Conservation (phyloP, 1,140 invertebrate species). For the Oppia nitens region DNA sequence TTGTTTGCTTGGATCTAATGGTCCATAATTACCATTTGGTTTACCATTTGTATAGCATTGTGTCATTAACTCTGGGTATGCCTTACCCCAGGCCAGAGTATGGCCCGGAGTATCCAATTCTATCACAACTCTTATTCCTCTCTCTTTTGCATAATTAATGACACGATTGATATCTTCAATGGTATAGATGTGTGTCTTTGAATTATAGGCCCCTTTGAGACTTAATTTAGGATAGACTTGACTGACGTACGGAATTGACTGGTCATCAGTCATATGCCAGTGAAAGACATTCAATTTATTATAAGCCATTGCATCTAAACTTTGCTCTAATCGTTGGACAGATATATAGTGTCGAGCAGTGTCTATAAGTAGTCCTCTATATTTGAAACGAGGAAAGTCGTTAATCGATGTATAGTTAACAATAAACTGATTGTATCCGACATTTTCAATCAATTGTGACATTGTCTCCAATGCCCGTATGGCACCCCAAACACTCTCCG, state of each 20-base stretch:
- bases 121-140: slow-evolving; percentile 69
- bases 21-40: slow-evolving; percentile 29
- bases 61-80: slow-evolving; percentile 50
- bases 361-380: slow-evolving; percentile 62
- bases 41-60: slow-evolving; percentile 39
- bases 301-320: too few relatives aligned
- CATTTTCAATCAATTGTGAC: slow-evolving; percentile 25
- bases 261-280: slow-evolving; percentile 75
- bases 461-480: slow-evolving; percentile 30
- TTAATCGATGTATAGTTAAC: slow-evolving; percentile 37
- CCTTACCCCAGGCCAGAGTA: slow-evolving; percentile 60
- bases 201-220: slow-evolving; percentile 37
- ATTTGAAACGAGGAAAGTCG: slow-evolving; percentile 52
- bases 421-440: slow-evolving; percentile 7
- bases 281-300: too few relatives aligned
- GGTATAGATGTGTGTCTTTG: slow-evolving; percentile 47
- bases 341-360: slow-evolving; percentile 63
- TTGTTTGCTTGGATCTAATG: slow-evolving; percentile 28
- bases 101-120: slow-evolving; percentile 91
- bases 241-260: slow-evolving; percentile 72
- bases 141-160: slow-evolving; percentile 53
- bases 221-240: slow-evolving; percentile 42
- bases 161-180: slow-evolving; percentile 43
- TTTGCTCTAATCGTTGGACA: slow-evolving; percentile 40
- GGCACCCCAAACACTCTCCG: slow-evolving; percentile 29